phyloP scores from a whole-genome alignment of 2,888 invertebrate species.

The Stenoptilia bipunctidactyla region DNA sequence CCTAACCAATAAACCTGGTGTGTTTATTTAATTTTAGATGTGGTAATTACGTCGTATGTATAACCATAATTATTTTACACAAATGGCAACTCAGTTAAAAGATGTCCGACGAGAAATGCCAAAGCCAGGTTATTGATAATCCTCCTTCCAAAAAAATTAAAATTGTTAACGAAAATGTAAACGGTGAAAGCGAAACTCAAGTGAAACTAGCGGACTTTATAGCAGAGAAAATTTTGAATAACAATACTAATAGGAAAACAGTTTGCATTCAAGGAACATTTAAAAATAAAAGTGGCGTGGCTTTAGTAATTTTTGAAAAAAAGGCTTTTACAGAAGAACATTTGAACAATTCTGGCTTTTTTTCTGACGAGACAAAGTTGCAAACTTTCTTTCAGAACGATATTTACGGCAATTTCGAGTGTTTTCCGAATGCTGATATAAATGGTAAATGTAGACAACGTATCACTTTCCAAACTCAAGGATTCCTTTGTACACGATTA shows the following conservation, averaged over 20 bases:
- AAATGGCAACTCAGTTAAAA: slow-evolving; percentile 35
- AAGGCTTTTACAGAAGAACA: slow-evolving; percentile 80
- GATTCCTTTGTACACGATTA: slow-evolving; percentile 22
- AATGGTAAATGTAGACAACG: slow-evolving; percentile 69
- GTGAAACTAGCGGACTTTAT: slow-evolving; percentile 76
- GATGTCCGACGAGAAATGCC: slow-evolving; percentile 53
- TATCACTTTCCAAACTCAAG: slow-evolving; percentile 30
- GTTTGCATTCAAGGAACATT: slow-evolving; percentile 80
- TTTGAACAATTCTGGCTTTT: slow-evolving; percentile 68
- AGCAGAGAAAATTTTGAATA: slow-evolving; percentile 76
- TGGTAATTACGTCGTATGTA: no score
- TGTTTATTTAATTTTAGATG: no score
- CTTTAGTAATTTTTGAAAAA: slow-evolving; percentile 85
- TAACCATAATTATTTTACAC: no score
- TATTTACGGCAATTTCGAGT: slow-evolving; percentile 86
- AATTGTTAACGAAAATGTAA: slow-evolving; percentile 44
- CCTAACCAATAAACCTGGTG: no score
- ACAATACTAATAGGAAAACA: slow-evolving; percentile 79
- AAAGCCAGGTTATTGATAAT: slow-evolving; percentile 36
- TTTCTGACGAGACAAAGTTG: slow-evolving; percentile 71
- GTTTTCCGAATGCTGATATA: slow-evolving; percentile 71
- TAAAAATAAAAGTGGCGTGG: slow-evolving; percentile 71
- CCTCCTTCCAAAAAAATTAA: slow-evolving; percentile 53
- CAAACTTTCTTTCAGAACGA: slow-evolving; percentile 82
- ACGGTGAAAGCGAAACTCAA: slow-evolving; percentile 34